Conservation (phyloP, 2,888 invertebrate genomes). For the Lasioglossum oenotherae region DNA sequence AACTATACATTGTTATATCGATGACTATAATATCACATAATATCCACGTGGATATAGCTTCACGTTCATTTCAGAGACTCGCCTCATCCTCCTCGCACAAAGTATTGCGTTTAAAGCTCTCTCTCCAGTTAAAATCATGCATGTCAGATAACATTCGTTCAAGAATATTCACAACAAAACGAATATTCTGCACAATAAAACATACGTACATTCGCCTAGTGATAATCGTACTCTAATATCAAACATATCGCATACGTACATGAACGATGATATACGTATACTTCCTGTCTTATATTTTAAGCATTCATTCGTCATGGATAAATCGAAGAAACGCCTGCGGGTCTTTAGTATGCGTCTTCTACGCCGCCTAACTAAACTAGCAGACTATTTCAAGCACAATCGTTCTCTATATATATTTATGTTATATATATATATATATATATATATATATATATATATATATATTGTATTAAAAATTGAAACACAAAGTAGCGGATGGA, state of each 20-base stretch:
- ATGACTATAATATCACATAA: constrained; percentile 54
- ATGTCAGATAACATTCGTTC: neutral
- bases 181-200: constrained; percentile 11
- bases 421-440: neutral
- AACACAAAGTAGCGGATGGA: neutral
- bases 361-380: constrained; percentile 26
- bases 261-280: no score
- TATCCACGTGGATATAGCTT: constrained; percentile 54
- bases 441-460: neutral
- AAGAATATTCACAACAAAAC: neutral
- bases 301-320: constrained; percentile 42
- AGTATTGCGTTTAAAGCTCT: neutral
- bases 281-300: constrained; percentile 10
- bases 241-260: constrained; percentile 31
- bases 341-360: constrained; percentile 26
- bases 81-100: constrained; percentile 8
- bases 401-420: neutral
- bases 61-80: constrained; percentile 24
- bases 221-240: constrained; percentile 12
- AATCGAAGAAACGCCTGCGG: constrained; percentile 44
- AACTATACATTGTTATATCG: constrained; percentile 33
- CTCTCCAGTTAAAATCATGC: neutral
- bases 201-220: constrained; percentile 15
- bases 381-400: neutral
- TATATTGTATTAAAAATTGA: neutral